phyloP scores from a whole-genome alignment of 2,113 vertebrate species.

The Psophia crepitans region DNA sequence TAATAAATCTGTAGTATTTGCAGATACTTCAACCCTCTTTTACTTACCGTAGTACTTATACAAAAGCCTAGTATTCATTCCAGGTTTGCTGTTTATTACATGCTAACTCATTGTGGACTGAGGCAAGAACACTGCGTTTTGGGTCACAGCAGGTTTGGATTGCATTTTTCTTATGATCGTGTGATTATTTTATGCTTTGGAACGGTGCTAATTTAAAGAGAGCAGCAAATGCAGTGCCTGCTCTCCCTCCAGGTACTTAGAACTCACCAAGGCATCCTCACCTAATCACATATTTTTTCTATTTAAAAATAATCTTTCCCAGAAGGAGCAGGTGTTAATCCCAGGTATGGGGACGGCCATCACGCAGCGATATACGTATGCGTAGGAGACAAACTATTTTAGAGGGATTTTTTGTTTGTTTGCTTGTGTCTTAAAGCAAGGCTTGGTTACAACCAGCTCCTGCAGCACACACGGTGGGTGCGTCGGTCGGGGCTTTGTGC shows the following conservation, averaged over 20 bases:
- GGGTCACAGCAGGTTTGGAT: background rate
- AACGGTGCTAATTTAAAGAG: background rate
- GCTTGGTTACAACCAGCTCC: background rate
- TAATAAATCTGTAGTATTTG: background rate
- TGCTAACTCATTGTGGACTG: background rate
- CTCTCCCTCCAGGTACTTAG: background rate
- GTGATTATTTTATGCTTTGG: background rate
- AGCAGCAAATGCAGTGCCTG: background rate
- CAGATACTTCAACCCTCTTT: background rate
- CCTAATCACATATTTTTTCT: background rate
- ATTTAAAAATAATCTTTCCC: background rate
- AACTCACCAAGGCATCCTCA: background rate
- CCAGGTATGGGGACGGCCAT: background rate
- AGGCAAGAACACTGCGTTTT: background rate
- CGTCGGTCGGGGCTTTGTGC: background rate
- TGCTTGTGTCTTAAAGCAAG: background rate
- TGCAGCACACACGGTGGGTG: fast-evolving
- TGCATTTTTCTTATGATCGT: background rate
- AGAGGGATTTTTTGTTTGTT: background rate
- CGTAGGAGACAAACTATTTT: background rate
- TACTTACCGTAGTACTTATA: background rate
- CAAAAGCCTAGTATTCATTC: background rate
- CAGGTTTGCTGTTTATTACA: background rate
- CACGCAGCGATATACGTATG: background rate
- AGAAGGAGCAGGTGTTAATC: background rate